Evolutionary conservation across 23 tunicate genomes (phyloP).

Genomic region (Ciona savignyi): DNA sequence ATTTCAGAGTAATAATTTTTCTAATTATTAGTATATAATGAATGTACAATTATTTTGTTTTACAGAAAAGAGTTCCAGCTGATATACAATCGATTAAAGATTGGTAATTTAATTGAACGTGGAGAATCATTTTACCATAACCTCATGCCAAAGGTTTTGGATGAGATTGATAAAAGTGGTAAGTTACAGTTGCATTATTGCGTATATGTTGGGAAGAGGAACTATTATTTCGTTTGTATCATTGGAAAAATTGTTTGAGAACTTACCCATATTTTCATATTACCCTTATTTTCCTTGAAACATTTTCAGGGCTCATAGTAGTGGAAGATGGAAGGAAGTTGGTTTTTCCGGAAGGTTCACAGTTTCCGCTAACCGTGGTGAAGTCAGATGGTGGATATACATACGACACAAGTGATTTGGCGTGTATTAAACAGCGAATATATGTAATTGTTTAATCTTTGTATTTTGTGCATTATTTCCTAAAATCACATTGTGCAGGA

Average conservation of each 20-base stretch:
- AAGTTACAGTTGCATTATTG: too few species aligned
- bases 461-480: too few species aligned
- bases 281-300: background rate
- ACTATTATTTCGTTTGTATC: too few species aligned
- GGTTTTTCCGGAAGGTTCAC: conserved; percentile 60
- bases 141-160: conserved; percentile 55
- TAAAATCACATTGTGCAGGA: conserved; percentile 34
- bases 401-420: conserved; percentile 95
- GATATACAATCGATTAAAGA: conserved; percentile 67
- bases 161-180: conserved; percentile 52
- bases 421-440: conserved; percentile 73
- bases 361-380: conserved; percentile 66
- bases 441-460: conserved; percentile 6
- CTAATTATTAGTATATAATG: too few species aligned
- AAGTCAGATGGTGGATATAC: conserved; percentile 97
- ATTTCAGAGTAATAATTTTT: too few species aligned
- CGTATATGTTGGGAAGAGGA: too few species aligned
- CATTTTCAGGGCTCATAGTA: conserved; percentile 30
- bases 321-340: conserved; percentile 82
- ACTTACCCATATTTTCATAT: too few species aligned
- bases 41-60: too few species aligned
- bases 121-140: conserved; percentile 93
- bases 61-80: conserved; percentile 65
- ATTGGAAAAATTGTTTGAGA: too few species aligned
- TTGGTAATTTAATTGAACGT: conserved; percentile 51